These are phyloP conservation scores for Cettia cetti DNA, from an alignment of 2,113 vertebrate genomes.

Conservation along the genomic window DNA sequence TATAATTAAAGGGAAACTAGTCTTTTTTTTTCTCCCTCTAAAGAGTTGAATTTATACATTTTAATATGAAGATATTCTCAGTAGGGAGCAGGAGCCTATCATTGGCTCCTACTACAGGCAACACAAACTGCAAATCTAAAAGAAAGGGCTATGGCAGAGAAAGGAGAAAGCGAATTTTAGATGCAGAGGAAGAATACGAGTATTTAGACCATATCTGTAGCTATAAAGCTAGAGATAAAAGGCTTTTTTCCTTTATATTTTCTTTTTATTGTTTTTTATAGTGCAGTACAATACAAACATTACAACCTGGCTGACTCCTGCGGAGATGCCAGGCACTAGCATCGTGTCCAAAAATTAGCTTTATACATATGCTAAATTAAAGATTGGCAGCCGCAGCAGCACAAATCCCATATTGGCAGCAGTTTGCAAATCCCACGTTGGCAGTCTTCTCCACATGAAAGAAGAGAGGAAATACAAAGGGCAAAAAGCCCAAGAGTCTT, in stretches of 20 bases:
- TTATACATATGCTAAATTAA: slow-evolving; percentile 81
- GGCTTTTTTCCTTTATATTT: slow-evolving; percentile 59
- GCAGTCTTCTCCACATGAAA: slow-evolving; percentile 73
- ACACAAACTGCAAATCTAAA: slow-evolving; percentile 67
- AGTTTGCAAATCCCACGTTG: slow-evolving; percentile 74
- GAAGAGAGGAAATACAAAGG: slow-evolving; percentile 73
- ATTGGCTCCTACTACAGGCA: slow-evolving; percentile 70
- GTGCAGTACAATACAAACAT: slow-evolving; percentile 65
- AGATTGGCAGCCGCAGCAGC: slow-evolving; percentile 73
- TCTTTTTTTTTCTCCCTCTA: slow-evolving; percentile 10
- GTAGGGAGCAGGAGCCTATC: slow-evolving; percentile 67
- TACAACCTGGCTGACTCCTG: slow-evolving; percentile 70
- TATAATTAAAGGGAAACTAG: slow-evolving; percentile 65
- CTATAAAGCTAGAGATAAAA: slow-evolving; percentile 64
- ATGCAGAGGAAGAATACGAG: slow-evolving; percentile 50
- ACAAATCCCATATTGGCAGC: slow-evolving; percentile 75
- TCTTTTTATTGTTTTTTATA: slow-evolving; percentile 66
- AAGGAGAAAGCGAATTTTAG: slow-evolving; percentile 30
- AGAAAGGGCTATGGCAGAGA: slow-evolving; percentile 48
- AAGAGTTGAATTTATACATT: slow-evolving; percentile 73
- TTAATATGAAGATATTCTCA: slow-evolving; percentile 73
- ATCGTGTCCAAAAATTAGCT: slow-evolving; percentile 77
- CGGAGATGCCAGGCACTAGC: slow-evolving; percentile 73
- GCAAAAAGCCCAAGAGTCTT: slow-evolving; percentile 67
- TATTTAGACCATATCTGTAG: slow-evolving; percentile 66